A percentile compares a stretch with the other conserved stretches of the same genome.
phyloP scores from a whole-genome alignment of 2,113 vertebrate species.

The Semicossyphus pulcher region DNA sequence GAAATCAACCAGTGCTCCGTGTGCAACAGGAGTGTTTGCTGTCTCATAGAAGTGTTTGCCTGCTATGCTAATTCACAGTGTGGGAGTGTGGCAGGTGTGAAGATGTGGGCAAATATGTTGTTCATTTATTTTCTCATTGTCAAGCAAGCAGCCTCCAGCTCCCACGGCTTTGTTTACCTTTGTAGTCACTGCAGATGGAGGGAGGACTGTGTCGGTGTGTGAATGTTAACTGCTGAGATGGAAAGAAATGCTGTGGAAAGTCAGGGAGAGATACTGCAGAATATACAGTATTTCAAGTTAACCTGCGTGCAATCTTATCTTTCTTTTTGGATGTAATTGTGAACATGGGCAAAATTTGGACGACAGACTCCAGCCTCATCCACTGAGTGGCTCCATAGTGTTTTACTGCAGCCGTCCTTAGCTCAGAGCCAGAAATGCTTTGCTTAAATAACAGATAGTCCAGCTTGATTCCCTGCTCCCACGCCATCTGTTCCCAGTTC shows the following conservation, averaged over 20 bases:
- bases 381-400: background rate
- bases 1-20: background rate
- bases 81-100: slow-evolving; percentile 58
- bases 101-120: slow-evolving; percentile 52
- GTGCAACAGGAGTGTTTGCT: slow-evolving; percentile 5
- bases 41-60: slow-evolving; percentile 36
- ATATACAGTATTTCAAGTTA: background rate
- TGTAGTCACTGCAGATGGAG: slow-evolving; percentile 41
- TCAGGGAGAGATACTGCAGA: background rate
- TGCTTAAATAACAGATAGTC: slow-evolving; percentile 22
- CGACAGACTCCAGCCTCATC: background rate
- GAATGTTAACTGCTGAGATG: slow-evolving; percentile 5
- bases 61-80: slow-evolving; percentile 34
- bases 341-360: background rate
- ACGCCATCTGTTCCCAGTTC: slow-evolving; percentile 26
- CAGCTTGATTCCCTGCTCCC: slow-evolving; percentile 3
- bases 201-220: slow-evolving; percentile 12
- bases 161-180: slow-evolving; percentile 53
- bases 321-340: background rate
- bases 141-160: slow-evolving; percentile 50
- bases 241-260: background rate
- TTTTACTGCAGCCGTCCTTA: background rate
- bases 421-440: slow-evolving; percentile 10
- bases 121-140: slow-evolving; percentile 65
- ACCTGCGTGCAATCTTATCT: no score